A percentile compares a stretch with the other conserved stretches of the same genome.
Evolutionary conservation across 2,113 vertebrate species (phyloP).

Genomic region (Edolisoma coerulescens): DNA sequence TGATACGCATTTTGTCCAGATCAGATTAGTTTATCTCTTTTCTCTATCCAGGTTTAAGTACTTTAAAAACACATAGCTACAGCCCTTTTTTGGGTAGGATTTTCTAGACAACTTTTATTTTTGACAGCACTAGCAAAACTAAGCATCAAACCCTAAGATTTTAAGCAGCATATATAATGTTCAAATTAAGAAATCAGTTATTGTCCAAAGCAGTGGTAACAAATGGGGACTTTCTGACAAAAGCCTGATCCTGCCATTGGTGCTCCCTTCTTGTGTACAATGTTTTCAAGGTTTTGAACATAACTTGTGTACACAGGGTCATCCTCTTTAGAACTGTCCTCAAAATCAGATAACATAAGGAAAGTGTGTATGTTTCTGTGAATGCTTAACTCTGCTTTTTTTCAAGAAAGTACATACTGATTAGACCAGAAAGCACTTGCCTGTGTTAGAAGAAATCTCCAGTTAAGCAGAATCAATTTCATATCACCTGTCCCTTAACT

Average conservation of each 20-base stretch:
- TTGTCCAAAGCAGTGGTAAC: not conserved
- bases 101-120: not conserved
- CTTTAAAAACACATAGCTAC: not conserved
- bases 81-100: not conserved
- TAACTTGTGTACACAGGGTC: not conserved
- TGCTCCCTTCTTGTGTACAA: not conserved
- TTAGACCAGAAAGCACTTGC: not conserved
- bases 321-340: not conserved
- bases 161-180: not conserved
- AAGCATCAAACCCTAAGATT: not conserved
- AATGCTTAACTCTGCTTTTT: not conserved
- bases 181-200: not conserved
- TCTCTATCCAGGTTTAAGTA: not conserved
- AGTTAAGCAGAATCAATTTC: not conserved
- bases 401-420: not conserved
- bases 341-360: not conserved
- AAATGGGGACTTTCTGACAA: not conserved
- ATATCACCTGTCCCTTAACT: not conserved
- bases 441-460: not conserved
- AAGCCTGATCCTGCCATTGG: not conserved
- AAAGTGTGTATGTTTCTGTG: not conserved
- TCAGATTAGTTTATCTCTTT: constrained; percentile 5
- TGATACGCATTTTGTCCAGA: not conserved
- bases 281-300: not conserved
- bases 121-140: not conserved